Evolutionary conservation across 2,888 invertebrate genomes (phyloP), one percentile per base, ranked within the genome.

Genomic region (Abscondita cerata): DNA sequence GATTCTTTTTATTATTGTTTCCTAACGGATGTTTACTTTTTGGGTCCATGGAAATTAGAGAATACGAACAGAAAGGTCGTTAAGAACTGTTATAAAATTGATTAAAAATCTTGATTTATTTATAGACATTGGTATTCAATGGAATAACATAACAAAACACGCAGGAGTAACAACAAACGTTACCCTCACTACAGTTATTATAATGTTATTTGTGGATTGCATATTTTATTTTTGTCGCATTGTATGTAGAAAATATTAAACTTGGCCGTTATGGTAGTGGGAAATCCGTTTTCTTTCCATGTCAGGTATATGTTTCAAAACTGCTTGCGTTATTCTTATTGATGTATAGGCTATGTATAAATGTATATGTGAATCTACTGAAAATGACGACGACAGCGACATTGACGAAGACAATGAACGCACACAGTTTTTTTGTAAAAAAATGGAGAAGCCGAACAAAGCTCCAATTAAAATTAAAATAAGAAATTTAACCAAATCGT

Each of bases 261-360:
- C 89, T 89, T 1, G 88, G 88, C 41, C 83, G 84, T 53, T 88
- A 83, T 76, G 89, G 89, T 11, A 81, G 88, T 1, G 83, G 86
- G 6, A 84, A 84, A 70, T 84, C 85, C 0, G 83, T 68, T 54
- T 58, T 62, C 58, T 74, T 69, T 55, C 70, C 73, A 9, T 25
- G 25, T 6, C 25, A 25, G 25, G 25, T 25, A 4, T n/a, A n/a
- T 25, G 25, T 25, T 25, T 25, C 4, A 25, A 25, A n/a, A n/a
- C n/a, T n/a, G n/a, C n/a, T n/a, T n/a, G n/a, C n/a, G n/a, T n/a
- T n/a, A n/a, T n/a, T n/a, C 25, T 25, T 25, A 25, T 6, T 25
- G 6, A 25, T 25, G 46, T 50, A 9, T 13, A 56, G 56, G 40
- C 19, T 31, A 19, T 60, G 25, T 34, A 33, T 15, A 51, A 60